These are phyloP conservation scores for Meloidogyne floridensis DNA, from an alignment of 1,140 invertebrate genomes.

Conservation along the genomic window DNA sequence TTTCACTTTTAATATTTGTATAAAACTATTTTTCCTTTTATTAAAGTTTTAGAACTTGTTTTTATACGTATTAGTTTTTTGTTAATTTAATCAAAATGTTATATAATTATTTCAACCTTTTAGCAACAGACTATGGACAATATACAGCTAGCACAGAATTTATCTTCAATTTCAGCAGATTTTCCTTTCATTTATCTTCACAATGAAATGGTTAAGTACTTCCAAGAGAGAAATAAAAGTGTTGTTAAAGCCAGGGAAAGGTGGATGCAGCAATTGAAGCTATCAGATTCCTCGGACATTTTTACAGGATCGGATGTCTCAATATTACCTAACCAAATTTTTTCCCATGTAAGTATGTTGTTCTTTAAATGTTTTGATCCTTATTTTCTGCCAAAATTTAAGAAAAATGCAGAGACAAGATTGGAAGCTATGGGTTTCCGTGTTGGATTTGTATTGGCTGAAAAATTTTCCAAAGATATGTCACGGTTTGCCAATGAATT, in stretches of 20 bases:
- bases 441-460: conserved; percentile 56
- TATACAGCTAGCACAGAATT: neutral
- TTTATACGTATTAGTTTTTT: neutral
- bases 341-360: conserved; percentile 52
- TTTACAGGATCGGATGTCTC: conserved; percentile 34
- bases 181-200: conserved; percentile 62
- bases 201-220: conserved; percentile 60
- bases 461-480: conserved; percentile 78
- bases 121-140: neutral
- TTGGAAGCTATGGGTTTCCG: conserved; percentile 59
- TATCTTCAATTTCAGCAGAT: conserved; percentile 18
- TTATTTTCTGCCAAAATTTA: conserved; percentile 27
- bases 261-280: conserved; percentile 45
- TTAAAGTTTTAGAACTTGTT: neutral
- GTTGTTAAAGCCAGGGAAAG: conserved; percentile 33
- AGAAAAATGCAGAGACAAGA: conserved; percentile 61
- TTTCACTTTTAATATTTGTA: too few species aligned
- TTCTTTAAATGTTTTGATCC: neutral
- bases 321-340: conserved; percentile 47
- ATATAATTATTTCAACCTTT: too few species aligned
- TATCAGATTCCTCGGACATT: conserved; percentile 6
- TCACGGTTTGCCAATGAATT: conserved; percentile 93
- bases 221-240: conserved; percentile 49
- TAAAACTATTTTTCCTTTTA: neutral
- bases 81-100: too few species aligned